Evolutionary conservation across 2,888 invertebrate species (phyloP).

Genomic region (Archips xylosteana): DNA sequence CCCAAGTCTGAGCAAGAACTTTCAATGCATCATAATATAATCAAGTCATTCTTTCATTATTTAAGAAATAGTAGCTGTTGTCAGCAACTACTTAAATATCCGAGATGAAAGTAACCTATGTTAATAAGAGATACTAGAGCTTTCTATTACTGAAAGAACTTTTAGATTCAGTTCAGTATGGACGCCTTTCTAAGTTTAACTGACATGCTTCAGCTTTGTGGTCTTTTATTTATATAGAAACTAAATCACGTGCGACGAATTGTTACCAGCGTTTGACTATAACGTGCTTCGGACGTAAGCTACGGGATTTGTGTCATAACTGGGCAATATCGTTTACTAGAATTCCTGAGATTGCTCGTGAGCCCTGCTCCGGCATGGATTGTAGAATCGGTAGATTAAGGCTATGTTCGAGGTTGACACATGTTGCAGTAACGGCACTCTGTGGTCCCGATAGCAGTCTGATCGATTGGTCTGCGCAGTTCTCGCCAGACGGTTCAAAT

Average conservation of each 20-base stretch:
- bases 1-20: too few relatives aligned
- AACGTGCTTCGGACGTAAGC: conserved; percentile 10
- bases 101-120: too few relatives aligned
- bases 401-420: not conserved
- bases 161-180: not conserved
- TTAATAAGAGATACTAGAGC: not conserved
- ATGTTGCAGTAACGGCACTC: conserved; percentile 11
- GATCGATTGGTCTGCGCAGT: conserved; percentile 26
- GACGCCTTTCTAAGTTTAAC: not conserved
- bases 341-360: not conserved
- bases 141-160: not conserved
- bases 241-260: not conserved
- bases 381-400: not conserved
- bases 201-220: not conserved
- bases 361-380: not conserved
- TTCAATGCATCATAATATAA: too few relatives aligned
- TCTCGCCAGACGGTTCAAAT: not conserved
- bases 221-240: not conserved
- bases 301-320: conserved; percentile 19
- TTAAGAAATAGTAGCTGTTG: too few relatives aligned
- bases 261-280: not conserved
- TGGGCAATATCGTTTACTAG: not conserved
- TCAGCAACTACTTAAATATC: too few relatives aligned
- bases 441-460: conserved; percentile 7
- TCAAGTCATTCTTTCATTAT: too few relatives aligned